Base-by-base conservation (phyloP, 2,888 invertebrate species). In the Heliconius aoede region DNA sequence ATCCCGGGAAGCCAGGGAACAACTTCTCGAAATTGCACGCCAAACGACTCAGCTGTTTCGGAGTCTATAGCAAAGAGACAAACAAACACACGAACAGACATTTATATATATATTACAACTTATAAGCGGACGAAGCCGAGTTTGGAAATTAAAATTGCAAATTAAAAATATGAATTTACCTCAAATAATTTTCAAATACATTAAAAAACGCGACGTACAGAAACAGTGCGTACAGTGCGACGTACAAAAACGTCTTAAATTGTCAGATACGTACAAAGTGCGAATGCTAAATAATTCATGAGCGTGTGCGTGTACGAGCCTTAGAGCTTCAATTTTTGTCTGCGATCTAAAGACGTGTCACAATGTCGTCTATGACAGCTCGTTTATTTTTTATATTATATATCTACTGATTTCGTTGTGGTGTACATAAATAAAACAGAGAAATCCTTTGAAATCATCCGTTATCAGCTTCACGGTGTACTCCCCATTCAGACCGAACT, bases 261-360 rank as follows among this genome's bases (percentile, higher is more conserved):
- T 69, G 51, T 69, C 62, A 74, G 74, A 61, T 74, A 74, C 60
- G 74, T 69, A 55, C 68, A 61, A 68, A 74, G 67, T 40, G 55
- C 68, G 68, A 55, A 69, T 68, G 68, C 30, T 74, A 68, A 74
- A 74, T 74, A 74, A 74, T 74, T 74, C 74, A 74, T 74, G 68
- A 68, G 58, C 68, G 61, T 55, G 69, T 76, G 64, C 64, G 72
- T 55, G 71, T n/a, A n/a, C n/a, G n/a, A n/a, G n/a, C n/a, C 76
- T 76, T 76, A 64, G 36, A 71, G 76, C 76, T 32, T 71, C 32
- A 72, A 55, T 71, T 76, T 69, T 36, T 76, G 72, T 71, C 64
- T 60, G 30, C 18, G 30, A 40, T 46, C 28, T 68, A 61, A 74
- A 68, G 68, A 18, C 26, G 15, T 68, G 28, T n/a, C 74, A 74